phyloP scores from a whole-genome alignment of 2,888 invertebrate genomes.

The Nephrotoma guestfalica region DNA sequence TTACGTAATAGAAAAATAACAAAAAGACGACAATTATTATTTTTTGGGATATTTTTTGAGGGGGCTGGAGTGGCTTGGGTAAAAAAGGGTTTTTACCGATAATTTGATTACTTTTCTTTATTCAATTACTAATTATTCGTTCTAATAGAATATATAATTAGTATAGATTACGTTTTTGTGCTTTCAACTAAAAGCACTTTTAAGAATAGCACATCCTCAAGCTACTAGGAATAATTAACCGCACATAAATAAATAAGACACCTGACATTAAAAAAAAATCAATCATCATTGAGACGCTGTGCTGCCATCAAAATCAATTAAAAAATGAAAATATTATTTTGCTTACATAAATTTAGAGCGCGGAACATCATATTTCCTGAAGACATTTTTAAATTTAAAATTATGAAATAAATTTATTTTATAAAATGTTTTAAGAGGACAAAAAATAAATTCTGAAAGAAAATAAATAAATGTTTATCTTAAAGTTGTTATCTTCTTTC shows the following conservation, averaged over 20 bases:
- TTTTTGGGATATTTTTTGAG: neutral
- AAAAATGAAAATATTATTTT: neutral
- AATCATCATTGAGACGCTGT: neutral
- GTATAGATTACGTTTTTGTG: neutral
- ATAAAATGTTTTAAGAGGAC: neutral
- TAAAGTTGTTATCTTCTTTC: neutral
- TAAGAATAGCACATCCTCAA: neutral
- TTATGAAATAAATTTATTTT: neutral
- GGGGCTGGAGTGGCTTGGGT: neutral
- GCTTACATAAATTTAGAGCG: neutral
- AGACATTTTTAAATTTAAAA: neutral
- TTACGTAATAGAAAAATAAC: neutral
- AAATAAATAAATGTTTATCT: neutral
- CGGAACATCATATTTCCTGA: neutral
- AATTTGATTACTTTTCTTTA: neutral
- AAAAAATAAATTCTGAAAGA: neutral
- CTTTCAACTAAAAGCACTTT: neutral
- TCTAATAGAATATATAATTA: neutral
- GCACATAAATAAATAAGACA: neutral
- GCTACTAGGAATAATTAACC: neutral
- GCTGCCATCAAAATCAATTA: neutral
- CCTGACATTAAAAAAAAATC: neutral
- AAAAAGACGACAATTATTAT: neutral
- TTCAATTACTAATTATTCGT: neutral
- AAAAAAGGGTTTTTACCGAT: neutral